phyloP scores from a whole-genome alignment of 2,113 vertebrate genomes.

The Lasiurus borealis region DNA sequence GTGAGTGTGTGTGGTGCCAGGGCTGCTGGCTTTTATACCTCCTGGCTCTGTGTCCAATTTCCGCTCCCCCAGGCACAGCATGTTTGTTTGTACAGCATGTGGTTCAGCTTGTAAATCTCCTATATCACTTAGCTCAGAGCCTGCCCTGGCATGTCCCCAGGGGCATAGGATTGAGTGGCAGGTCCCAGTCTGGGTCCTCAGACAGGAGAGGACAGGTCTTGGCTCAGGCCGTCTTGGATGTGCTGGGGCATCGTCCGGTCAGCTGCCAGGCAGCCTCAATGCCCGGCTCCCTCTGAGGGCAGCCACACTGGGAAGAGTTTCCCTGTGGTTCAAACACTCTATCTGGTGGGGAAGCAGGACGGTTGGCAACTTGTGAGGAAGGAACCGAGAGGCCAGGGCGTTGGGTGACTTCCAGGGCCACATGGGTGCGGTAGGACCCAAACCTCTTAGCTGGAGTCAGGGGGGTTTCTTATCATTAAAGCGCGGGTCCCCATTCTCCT shows the following conservation, averaged over 20 bases:
- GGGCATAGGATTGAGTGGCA: not conserved
- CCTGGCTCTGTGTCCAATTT: too few species aligned
- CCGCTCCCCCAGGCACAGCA: too few species aligned
- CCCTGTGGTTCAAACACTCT: not conserved
- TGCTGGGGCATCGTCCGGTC: not conserved
- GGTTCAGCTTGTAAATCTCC: too few species aligned
- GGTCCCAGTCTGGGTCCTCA: not conserved
- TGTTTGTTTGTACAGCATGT: too few species aligned
- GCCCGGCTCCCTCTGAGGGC: accelerated
- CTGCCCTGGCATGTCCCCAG: not conserved
- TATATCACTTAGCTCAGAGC: too few species aligned
- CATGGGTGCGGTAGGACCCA: too few species aligned
- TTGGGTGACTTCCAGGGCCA: not conserved
- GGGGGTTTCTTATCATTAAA: too few species aligned
- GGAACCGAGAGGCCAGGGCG: accelerated
- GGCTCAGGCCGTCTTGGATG: not conserved
- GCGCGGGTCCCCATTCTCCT: too few species aligned
- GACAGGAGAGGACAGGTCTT: not conserved
- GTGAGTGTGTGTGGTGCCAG: too few species aligned
- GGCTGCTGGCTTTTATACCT: too few species aligned
- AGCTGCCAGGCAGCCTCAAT: not conserved
- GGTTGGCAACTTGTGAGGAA: not conserved
- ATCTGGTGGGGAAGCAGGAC: not conserved
- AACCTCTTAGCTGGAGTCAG: too few species aligned
- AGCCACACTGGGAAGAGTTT: not conserved